A percentile compares a stretch with the other conserved stretches of the same genome.
Conservation (phyloP, 2,113 vertebrate genomes). For the Pelecanoides urinatrix region DNA sequence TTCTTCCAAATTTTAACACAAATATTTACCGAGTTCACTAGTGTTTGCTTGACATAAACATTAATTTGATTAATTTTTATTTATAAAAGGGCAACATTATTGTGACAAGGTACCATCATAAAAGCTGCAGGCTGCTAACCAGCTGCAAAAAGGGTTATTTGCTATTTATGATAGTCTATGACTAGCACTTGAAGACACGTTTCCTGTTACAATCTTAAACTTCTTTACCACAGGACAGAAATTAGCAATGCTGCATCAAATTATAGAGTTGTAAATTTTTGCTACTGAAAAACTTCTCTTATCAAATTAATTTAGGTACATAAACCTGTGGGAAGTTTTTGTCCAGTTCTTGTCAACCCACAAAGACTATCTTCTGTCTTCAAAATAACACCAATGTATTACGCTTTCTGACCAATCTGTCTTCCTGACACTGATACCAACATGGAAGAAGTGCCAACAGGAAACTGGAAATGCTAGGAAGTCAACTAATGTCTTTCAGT, state of each 20-base stretch:
- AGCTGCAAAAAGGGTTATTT: neutral
- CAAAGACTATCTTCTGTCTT: neutral
- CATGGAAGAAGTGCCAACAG: neutral
- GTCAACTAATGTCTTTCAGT: neutral
- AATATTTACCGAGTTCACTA: neutral
- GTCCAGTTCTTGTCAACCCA: neutral
- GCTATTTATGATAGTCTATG: neutral
- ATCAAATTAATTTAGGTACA: neutral
- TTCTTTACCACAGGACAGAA: neutral
- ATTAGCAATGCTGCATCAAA: neutral
- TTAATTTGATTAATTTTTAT: neutral
- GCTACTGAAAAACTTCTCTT: neutral
- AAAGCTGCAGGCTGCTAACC: neutral
- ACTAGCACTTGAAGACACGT: neutral
- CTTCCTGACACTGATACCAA: neutral
- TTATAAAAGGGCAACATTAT: neutral
- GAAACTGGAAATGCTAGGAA: neutral
- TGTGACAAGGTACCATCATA: neutral
- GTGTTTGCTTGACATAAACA: neutral
- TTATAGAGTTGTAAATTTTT: neutral
- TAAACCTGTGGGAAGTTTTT: neutral
- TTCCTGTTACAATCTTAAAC: neutral
- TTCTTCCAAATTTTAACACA: neutral
- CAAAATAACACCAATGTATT: neutral
- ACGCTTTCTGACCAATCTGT: neutral